These are phyloP conservation scores for Mnemiopsis leidyi DNA, from an alignment of 37 sponge, comb jelly and placozoan genomes.

Conservation along the genomic window DNA sequence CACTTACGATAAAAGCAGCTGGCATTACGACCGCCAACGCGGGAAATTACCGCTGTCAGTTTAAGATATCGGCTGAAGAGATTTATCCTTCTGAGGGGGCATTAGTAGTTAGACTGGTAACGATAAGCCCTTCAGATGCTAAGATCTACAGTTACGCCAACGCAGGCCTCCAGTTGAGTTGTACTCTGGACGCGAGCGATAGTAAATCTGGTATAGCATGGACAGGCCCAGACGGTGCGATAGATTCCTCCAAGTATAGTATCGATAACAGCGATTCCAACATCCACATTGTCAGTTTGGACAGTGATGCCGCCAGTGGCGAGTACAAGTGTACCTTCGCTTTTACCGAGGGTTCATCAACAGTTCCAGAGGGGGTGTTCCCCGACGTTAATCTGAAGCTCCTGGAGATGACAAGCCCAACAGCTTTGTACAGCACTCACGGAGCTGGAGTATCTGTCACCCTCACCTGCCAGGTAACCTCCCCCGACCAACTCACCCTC, in stretches of 20 bases:
- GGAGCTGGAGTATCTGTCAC: background rate
- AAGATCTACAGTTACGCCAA: background rate
- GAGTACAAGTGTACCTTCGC: background rate
- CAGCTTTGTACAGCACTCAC: background rate
- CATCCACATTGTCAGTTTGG: background rate
- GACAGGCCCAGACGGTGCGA: background rate
- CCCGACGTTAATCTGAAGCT: background rate
- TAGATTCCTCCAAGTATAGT: background rate
- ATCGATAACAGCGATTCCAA: background rate
- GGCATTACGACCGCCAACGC: background rate
- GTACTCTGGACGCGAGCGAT: conserved; percentile 1
- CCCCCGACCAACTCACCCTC: background rate
- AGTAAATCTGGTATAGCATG: background rate
- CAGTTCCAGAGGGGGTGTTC: background rate
- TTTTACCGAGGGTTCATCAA: background rate
- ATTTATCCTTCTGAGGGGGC: background rate
- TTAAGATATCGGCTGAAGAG: background rate
- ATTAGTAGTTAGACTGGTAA: background rate
- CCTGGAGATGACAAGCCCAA: background rate
- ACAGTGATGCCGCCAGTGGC: background rate
- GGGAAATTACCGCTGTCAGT: background rate
- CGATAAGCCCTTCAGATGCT: background rate
- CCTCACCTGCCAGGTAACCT: conserved; percentile 6
- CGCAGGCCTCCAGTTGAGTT: background rate
- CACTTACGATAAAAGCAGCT: background rate